A percentile compares a stretch with the other conserved stretches of the same genome.
These are phyloP conservation scores for Bryconaethiops microstoma DNA, from an alignment of 2,797 vertebrate species.

Conservation along the genomic window DNA sequence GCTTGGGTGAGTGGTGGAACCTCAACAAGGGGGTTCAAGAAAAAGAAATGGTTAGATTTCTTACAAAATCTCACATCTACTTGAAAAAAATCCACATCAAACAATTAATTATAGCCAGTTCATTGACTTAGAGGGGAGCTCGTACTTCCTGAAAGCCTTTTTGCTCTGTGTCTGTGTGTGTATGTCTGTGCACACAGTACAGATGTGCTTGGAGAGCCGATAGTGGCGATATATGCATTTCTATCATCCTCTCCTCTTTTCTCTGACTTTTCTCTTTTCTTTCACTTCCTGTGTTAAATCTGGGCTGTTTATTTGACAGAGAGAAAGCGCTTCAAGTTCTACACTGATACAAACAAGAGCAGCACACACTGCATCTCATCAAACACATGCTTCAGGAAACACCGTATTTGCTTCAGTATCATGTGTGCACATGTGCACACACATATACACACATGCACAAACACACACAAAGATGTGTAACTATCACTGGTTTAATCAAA, in stretches of 20 bases:
- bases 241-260: not conserved
- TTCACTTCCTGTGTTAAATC: not conserved
- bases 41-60: not conserved
- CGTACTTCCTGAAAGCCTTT: not conserved
- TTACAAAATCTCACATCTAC: conserved; percentile 12
- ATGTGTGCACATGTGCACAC: no score
- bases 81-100: not conserved
- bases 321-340: no score
- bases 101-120: conserved; percentile 20
- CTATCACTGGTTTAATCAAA: no score
- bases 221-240: not conserved
- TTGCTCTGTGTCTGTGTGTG: not conserved
- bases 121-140: not conserved
- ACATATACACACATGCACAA: no score
- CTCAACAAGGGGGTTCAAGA: not conserved
- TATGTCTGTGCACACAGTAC: not conserved
- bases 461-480: no score
- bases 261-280: not conserved
- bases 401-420: no score
- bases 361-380: no score
- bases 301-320: not conserved
- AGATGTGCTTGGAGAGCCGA: not conserved
- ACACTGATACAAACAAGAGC: no score
- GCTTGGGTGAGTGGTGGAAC: not conserved
- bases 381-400: no score